A percentile compares a stretch with the other conserved stretches of the same genome.
Evolutionary conservation across 2,797 vertebrate species (phyloP).

Genomic region (Perodicticus potto): DNA sequence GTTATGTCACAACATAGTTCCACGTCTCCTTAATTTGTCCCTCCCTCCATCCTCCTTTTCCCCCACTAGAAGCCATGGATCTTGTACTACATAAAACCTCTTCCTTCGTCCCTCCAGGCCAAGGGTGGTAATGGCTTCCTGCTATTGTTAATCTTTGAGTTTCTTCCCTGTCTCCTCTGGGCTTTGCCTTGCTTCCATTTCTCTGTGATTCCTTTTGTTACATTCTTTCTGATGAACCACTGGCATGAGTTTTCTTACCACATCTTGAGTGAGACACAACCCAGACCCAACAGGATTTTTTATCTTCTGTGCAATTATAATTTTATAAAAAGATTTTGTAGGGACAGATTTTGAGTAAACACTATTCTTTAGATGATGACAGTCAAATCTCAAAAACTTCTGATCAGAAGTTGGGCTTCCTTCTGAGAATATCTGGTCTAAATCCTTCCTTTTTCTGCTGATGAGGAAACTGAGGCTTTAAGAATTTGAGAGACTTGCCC

Average conservation of each 20-base stretch:
- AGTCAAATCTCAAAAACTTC: constrained; percentile 1
- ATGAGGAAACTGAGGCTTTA: background rate
- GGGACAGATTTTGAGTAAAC: background rate
- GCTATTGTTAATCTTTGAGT: background rate
- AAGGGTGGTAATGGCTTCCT: background rate
- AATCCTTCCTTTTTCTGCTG: background rate
- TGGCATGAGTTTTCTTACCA: background rate
- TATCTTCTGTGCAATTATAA: background rate
- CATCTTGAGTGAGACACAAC: background rate
- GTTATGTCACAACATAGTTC: too few relatives aligned
- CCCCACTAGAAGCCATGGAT: background rate
- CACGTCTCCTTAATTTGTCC: background rate
- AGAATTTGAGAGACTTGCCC: background rate
- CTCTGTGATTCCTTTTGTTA: background rate
- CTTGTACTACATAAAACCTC: background rate
- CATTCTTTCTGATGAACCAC: background rate
- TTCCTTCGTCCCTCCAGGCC: too few relatives aligned
- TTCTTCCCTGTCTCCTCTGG: background rate
- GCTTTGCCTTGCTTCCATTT: background rate
- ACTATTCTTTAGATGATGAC: background rate
- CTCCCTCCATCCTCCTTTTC: background rate
- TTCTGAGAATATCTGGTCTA: background rate
- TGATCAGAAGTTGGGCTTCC: background rate
- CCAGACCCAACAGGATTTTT: background rate
- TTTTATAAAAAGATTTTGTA: background rate